These are phyloP conservation scores for Eulemur coronatus DNA, from an alignment of 2,797 vertebrate genomes.

Conservation along the genomic window DNA sequence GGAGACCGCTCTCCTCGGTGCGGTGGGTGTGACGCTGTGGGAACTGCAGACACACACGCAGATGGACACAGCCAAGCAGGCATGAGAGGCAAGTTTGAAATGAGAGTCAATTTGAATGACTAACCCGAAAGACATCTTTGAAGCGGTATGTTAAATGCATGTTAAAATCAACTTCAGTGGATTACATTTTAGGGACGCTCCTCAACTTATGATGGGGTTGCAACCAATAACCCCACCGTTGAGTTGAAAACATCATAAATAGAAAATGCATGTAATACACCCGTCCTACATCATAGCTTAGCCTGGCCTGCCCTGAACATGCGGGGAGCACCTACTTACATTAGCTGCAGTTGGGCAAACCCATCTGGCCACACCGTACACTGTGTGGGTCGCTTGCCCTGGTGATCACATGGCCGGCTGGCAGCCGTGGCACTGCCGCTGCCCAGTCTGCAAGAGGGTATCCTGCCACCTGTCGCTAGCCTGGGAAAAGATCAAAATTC, in stretches of 20 bases:
- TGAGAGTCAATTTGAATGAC: neutral
- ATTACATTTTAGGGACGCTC: neutral
- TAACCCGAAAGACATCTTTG: conserved; percentile 4
- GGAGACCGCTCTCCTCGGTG: neutral
- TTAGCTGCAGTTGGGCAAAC: neutral
- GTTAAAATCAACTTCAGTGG: neutral
- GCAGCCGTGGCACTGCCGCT: neutral
- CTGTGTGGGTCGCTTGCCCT: too few species aligned
- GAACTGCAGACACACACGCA: neutral
- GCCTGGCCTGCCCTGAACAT: neutral
- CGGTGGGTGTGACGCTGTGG: rapidly evolving
- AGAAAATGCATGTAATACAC: neutral
- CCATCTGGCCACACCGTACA: rapidly evolving
- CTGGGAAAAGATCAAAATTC: neutral
- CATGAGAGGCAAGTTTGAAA: neutral
- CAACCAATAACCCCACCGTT: neutral
- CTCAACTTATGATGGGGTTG: neutral
- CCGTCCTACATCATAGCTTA: neutral
- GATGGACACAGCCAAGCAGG: neutral
- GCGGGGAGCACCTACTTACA: neutral
- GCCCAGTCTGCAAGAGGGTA: neutral
- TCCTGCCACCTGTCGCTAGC: neutral
- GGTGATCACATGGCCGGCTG: neutral
- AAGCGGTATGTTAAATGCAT: neutral
- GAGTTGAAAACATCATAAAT: neutral